phyloP scores from a whole-genome alignment of 2,113 vertebrate genomes.

The Sylvia atricapilla region DNA sequence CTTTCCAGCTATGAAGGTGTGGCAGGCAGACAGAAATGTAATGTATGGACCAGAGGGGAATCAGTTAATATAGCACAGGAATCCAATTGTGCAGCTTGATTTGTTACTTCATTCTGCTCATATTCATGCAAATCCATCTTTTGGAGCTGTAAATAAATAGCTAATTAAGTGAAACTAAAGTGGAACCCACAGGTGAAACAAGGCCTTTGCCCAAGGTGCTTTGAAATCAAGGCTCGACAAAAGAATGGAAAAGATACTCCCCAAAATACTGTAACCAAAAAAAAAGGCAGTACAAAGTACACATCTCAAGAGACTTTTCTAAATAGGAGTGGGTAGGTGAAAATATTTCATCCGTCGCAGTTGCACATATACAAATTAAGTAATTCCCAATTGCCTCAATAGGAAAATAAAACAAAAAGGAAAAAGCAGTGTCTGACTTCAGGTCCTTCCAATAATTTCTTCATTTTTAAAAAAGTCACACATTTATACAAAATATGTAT shows the following conservation, averaged over 20 bases:
- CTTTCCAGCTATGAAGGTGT: neutral
- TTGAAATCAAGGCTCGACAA: neutral
- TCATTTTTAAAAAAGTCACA: neutral
- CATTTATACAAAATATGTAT: neutral
- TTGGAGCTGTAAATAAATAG: neutral
- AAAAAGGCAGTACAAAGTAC: neutral
- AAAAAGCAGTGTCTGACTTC: neutral
- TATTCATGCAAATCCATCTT: neutral
- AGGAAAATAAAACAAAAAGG: neutral
- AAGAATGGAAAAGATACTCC: neutral
- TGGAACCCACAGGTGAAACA: neutral
- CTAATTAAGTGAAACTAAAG: neutral
- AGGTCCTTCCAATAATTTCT: neutral
- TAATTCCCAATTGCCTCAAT: neutral
- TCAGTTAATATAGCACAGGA: rapidly evolving
- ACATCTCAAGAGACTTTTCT: neutral
- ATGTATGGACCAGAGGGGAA: neutral
- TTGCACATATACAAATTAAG: neutral
- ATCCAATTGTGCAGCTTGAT: neutral
- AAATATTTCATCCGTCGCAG: neutral
- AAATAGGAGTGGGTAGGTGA: neutral
- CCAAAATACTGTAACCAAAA: neutral
- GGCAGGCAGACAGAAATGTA: neutral
- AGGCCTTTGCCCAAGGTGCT: neutral
- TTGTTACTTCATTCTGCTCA: neutral